phyloP scores from a whole-genome alignment of 1,140 invertebrate species.

The Trichogramma pretiosum region DNA sequence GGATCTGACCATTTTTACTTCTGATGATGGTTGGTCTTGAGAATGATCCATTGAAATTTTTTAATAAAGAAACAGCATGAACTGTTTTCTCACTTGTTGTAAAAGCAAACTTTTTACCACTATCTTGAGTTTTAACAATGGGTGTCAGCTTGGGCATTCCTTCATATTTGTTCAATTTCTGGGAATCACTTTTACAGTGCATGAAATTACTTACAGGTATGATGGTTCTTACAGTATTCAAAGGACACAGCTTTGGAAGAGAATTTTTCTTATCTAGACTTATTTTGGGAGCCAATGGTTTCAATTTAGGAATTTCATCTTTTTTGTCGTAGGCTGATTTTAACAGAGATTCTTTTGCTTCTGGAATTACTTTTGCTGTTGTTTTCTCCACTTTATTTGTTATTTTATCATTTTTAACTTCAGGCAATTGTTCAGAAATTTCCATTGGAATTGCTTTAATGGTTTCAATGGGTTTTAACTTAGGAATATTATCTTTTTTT shows the following conservation, averaged over 20 bases:
- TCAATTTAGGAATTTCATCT: constrained; percentile 14
- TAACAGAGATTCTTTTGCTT: neutral
- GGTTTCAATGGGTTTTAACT: neutral
- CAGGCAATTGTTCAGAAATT: too few relatives aligned
- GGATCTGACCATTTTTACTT: neutral
- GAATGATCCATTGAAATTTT: constrained; percentile 36
- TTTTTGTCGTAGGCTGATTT: constrained; percentile 14
- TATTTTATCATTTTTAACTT: constrained; percentile 4
- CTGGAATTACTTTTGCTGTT: neutral
- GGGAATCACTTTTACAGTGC: constrained; percentile 23
- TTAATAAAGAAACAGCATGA: constrained; percentile 21
- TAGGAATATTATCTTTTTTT: constrained; percentile 15
- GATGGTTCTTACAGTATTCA: constrained; percentile 9
- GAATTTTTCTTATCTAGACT: constrained; percentile 7
- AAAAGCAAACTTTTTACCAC: constrained; percentile 26
- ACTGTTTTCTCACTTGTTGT: constrained; percentile 30
- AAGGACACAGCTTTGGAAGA: constrained; percentile 15
- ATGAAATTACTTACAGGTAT: constrained; percentile 13
- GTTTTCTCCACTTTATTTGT: neutral
- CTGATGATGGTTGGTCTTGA: constrained; percentile 27
- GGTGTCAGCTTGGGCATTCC: constrained; percentile 44
- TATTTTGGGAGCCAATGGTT: constrained; percentile 11
- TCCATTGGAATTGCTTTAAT: constrained; percentile 7
- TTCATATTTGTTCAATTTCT: constrained; percentile 32
- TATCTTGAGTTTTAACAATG: constrained; percentile 34